Evolutionary conservation across 2,113 vertebrate species (phyloP), one percentile per base, ranked within the genome.

Genomic region (Centropus bengalensis): DNA sequence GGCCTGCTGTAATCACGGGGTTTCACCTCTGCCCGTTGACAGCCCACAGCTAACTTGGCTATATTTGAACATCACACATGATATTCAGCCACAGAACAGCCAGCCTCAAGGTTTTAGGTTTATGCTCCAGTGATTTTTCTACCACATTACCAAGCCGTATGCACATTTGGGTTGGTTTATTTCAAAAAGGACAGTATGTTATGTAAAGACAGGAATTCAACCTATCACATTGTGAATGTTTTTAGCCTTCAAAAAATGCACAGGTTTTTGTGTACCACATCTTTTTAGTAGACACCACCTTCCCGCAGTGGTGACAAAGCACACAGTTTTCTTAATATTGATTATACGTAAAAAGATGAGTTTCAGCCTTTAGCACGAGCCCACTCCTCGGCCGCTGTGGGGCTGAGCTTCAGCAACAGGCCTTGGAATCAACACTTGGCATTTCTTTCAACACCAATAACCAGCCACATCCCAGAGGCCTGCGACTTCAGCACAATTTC

Each of bases 91-190:
- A 78, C 56, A 63, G 56, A 83, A 81, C 80, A 91, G 86, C 82
- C 69, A 56, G 88, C 94, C 95, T 86, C 88, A 12, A 95, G 95
- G 90, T 89, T 93, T 92, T 79, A 64, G 49, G 80, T 63, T 96
- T 60, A 77, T 9, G 88, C 85, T 91, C 80, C 79, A 54, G 71
- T 67, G 78, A 79, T 74, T 94, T 62, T 93, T 90, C 91, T 96
- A 91, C 91, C 88, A 55, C 64, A 56, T 92, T 81, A 80, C 82
- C 89, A 74, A 95, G 88, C 30, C 32, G 40, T 76, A 74, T 83
- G 87, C 89, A 76, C 89, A 93, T 96, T 94, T 96, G 84, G 91
- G 94, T 54, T 82, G 77, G 14, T 94, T 96, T 94, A 93, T 84
- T 71, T 85, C 69, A 89, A 87, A 91, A 62, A 82, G 45, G 83